Evolutionary conservation across 2,113 vertebrate species (phyloP), one percentile per base, ranked within the genome.

Genomic region (Oreocharis arfaki): DNA sequence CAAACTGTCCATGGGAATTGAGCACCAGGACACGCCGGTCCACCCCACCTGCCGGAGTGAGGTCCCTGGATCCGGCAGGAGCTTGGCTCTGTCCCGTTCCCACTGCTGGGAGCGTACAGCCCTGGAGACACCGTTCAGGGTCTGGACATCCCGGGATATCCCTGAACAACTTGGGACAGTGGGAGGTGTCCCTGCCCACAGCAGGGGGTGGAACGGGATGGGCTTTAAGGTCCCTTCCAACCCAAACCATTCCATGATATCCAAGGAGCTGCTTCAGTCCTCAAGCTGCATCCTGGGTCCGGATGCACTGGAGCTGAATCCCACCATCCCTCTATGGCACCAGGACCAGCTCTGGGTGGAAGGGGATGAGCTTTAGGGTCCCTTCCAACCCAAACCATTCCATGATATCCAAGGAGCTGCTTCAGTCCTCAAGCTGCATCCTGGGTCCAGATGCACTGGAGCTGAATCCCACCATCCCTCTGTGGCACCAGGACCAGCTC

Each of bases 11-110:
- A 1, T 46, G 28, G 69, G 41, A 74, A 33, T 2, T 8, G 14
- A n/a, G 49, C n/a, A 4, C 41, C 1, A 4, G 59, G 59, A 55
- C 49, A 3, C 0, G 2, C 17, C 0, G 1, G 20, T 17, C 57
- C 65, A 42, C 35, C 61, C 26, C 44, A n/a, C 12, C 57, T 5
- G 7, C 49, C 3, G 2, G 33, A 32, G 27, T 14, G 11, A 11
- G 1, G 1, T 27, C 24, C 64, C 49, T 55, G 41, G 57, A 27
- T 33, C 68, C 33, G 57, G 49, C 39, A 55, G n/a, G n/a, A 55
- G n/a, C 23, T 13, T 11, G n/a, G 49, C 12, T n/a, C 6, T 33
- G 27, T 44, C 22, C 11, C 22, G 49, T 6, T 55, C 49, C 59
- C n/a, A 13, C 20, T 16, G 16, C 32, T 61, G 8, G 32, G 26